Evolutionary conservation across 1,140 invertebrate genomes (phyloP).

Genomic region (Solen grandis): DNA sequence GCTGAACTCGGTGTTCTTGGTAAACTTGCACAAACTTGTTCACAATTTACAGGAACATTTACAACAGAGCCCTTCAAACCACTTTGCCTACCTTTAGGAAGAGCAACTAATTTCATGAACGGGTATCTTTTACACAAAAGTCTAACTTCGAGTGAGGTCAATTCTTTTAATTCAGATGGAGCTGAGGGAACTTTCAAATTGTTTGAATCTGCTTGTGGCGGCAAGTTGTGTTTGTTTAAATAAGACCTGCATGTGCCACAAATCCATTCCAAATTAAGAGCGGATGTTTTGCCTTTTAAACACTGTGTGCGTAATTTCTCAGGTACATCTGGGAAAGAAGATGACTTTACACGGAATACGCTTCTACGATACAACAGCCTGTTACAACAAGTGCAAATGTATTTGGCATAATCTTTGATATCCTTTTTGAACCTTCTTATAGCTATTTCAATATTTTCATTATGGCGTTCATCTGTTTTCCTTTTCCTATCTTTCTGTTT

Average conservation of each 20-base stretch:
- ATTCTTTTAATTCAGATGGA: background rate
- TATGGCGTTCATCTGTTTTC: background rate
- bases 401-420: background rate
- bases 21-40: background rate
- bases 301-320: background rate
- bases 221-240: background rate
- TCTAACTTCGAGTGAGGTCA: background rate
- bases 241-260: background rate
- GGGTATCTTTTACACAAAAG: background rate
- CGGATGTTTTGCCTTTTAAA: background rate
- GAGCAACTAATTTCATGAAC: constrained; percentile 9
- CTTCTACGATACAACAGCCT: background rate
- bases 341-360: background rate
- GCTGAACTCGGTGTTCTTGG: background rate
- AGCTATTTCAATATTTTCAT: background rate
- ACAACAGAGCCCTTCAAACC: background rate
- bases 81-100: constrained; percentile 15
- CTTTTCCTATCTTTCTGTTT: background rate
- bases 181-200: background rate
- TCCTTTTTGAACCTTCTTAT: background rate
- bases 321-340: background rate
- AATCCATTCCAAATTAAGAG: background rate
- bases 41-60: background rate
- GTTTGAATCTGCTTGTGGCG: background rate
- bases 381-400: background rate